phyloP scores from a whole-genome alignment of 2,797 vertebrate genomes.

The Rhodeus uyekii region DNA sequence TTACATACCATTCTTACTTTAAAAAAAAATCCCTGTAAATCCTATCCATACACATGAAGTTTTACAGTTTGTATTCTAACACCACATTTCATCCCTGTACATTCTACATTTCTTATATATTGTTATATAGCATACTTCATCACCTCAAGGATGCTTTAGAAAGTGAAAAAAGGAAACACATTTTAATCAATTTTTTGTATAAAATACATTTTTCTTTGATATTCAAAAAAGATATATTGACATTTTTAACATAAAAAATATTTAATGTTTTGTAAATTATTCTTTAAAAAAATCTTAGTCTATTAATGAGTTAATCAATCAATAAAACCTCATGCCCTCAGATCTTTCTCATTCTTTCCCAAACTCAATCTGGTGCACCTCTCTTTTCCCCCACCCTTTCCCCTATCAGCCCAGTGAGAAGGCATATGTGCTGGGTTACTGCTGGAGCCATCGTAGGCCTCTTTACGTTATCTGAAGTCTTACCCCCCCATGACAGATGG shows the following conservation, averaged over 20 bases:
- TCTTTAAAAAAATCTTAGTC: neutral
- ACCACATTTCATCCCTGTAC: neutral
- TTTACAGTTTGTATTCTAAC: neutral
- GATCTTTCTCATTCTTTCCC: conserved; percentile 45
- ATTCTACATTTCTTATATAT: no score
- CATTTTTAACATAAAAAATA: neutral
- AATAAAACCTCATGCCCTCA: conserved; percentile 37
- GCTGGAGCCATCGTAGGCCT: conserved; percentile 44
- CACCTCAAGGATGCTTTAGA: neutral
- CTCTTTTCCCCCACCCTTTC: conserved; percentile 41
- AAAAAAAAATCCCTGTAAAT: neutral
- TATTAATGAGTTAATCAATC: conserved; percentile 50
- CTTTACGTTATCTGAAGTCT: conserved; percentile 53
- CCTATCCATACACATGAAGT: neutral
- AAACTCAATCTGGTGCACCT: conserved; percentile 47
- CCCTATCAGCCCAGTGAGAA: conserved; percentile 44
- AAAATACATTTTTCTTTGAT: neutral
- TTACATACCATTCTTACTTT: no score
- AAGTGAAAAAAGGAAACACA: neutral
- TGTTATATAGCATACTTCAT: neutral
- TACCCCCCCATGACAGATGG: conserved; percentile 65
- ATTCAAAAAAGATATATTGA: neutral
- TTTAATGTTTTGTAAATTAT: neutral
- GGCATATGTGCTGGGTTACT: conserved; percentile 56
- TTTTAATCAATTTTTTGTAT: no score